phyloP scores from a whole-genome alignment of 2,888 invertebrate genomes.

The Melitaea athalia region DNA sequence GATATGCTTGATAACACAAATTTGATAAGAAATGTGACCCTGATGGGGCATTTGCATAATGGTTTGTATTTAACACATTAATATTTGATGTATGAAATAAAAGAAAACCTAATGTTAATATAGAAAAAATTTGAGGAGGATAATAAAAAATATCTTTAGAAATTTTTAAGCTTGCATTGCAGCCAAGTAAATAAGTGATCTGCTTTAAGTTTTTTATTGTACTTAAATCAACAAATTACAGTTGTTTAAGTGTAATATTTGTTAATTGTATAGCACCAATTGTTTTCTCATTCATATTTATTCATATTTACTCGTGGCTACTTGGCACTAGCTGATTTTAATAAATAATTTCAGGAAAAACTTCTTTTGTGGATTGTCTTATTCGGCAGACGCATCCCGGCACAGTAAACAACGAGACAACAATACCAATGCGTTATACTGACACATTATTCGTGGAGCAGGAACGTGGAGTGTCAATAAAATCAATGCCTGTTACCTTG shows the following conservation, averaged over 20 bases:
- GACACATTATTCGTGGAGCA: conserved; percentile 99
- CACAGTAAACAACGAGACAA: conserved; percentile 87
- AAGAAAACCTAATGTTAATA: too few relatives aligned
- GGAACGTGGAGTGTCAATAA: conserved; percentile 98
- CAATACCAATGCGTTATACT: conserved; percentile 93
- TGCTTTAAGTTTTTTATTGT: too few relatives aligned
- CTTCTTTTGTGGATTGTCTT: conserved; percentile 98
- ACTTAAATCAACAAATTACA: background rate
- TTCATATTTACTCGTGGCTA: background rate
- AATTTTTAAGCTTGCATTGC: too few relatives aligned
- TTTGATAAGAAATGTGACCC: conserved; percentile 96
- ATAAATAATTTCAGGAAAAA: conserved; percentile 84
- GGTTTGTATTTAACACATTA: conserved; percentile 72
- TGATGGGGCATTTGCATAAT: conserved; percentile 98
- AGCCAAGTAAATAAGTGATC: too few relatives aligned
- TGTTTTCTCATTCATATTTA: too few relatives aligned
- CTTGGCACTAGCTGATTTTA: conserved; percentile 12
- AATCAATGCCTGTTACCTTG: conserved; percentile 96
- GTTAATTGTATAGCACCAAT: background rate
- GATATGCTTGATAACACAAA: conserved; percentile 99
- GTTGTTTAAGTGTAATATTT: background rate
- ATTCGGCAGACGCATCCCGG: conserved; percentile 98
- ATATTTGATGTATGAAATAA: background rate
- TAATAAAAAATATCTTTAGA: too few relatives aligned
- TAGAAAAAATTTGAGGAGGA: too few relatives aligned